A percentile compares a stretch with the other conserved stretches of the same genome.
Conservation (phyloP, 2,888 invertebrate genomes). For the Lasioglossum villosulum region DNA sequence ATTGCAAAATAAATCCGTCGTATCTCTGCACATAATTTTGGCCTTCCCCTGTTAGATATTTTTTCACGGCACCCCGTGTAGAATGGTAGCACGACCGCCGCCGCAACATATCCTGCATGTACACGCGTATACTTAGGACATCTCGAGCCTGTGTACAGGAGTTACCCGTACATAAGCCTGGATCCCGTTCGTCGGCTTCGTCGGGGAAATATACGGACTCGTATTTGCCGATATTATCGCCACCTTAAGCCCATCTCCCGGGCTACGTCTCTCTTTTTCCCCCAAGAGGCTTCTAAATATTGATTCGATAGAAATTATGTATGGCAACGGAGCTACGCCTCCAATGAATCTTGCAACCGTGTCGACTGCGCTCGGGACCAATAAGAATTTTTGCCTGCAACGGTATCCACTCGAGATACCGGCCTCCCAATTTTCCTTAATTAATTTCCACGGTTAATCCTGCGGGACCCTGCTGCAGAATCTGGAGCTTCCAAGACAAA, state of each 20-base stretch:
- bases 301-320: slow-evolving; percentile 35
- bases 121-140: slow-evolving; percentile 55
- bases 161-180: slow-evolving; percentile 57
- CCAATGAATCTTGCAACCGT: slow-evolving; percentile 1
- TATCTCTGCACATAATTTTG: no score
- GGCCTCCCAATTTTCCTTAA: slow-evolving; percentile 3
- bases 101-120: slow-evolving; percentile 55
- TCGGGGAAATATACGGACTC: slow-evolving; percentile 61
- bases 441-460: slow-evolving; percentile 6
- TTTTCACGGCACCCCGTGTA: slow-evolving; percentile 25
- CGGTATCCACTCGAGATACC: background rate
- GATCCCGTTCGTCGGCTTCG: slow-evolving; percentile 73
- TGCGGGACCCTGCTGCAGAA: background rate
- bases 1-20: no score
- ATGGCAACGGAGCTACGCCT: slow-evolving; percentile 9
- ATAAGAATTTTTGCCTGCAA: slow-evolving; percentile 17
- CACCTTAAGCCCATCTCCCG: slow-evolving; percentile 51
- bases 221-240: slow-evolving; percentile 63
- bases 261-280: slow-evolving; percentile 26
- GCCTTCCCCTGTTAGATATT: no score
- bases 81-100: slow-evolving; percentile 21
- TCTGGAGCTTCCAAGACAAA: background rate
- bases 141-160: slow-evolving; percentile 54
- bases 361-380: background rate
- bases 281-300: slow-evolving; percentile 39